These are phyloP conservation scores for Thalassarche chlororhynchos DNA, from an alignment of 2,113 vertebrate genomes.

Conservation along the genomic window DNA sequence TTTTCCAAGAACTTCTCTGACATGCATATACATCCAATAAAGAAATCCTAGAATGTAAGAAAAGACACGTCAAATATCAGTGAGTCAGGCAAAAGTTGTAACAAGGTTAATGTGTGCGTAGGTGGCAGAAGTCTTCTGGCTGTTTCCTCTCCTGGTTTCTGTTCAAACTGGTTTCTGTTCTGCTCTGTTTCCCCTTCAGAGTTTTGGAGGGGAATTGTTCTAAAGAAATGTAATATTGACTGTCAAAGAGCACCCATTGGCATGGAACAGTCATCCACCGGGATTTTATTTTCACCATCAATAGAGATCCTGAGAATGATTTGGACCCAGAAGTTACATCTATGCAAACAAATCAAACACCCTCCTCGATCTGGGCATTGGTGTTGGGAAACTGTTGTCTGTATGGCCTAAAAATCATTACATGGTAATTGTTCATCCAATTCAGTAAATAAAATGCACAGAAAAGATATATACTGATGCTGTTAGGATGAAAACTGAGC, in stretches of 20 bases:
- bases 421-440: not conserved
- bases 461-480: not conserved
- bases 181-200: not conserved
- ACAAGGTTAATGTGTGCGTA: not conserved
- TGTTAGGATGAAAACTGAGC: not conserved
- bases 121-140: not conserved
- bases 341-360: not conserved
- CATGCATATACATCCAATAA: not conserved
- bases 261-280: not conserved
- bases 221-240: not conserved
- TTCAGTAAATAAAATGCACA: not conserved
- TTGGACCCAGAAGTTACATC: not conserved
- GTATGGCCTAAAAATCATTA: not conserved
- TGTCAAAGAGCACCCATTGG: not conserved
- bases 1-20: not conserved
- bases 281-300: not conserved
- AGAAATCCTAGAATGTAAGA: not conserved
- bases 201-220: not conserved
- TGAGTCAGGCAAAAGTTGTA: not conserved
- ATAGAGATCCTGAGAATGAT: not conserved
- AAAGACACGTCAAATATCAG: not conserved
- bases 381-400: not conserved
- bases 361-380: not conserved
- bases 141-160: not conserved
- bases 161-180: not conserved